A percentile compares a stretch with the other conserved stretches of the same genome.
Conservation (phyloP, 35 echinoderm and acorn worm species). For the Eucidaris tribuloides region DNA sequence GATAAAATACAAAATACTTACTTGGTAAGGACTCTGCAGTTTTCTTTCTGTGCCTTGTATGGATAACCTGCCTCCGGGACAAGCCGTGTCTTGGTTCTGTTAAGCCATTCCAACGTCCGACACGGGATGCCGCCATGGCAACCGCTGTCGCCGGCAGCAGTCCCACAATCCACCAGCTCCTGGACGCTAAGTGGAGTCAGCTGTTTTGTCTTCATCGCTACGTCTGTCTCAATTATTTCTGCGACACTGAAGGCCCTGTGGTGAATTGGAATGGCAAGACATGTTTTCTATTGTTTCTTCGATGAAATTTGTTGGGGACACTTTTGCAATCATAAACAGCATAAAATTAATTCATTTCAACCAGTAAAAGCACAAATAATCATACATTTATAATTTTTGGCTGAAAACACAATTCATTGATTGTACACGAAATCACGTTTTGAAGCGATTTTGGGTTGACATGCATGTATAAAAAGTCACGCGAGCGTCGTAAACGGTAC, state of each 20-base stretch:
- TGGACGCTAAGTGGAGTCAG: constrained; percentile 69
- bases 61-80: constrained; percentile 62
- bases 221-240: constrained; percentile 77
- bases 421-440: no score
- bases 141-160: constrained; percentile 32
- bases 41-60: constrained; percentile 42
- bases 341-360: background rate
- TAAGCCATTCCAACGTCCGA: constrained; percentile 61
- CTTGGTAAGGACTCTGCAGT: constrained; percentile 21
- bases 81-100: constrained; percentile 23
- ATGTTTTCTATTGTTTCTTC: background rate
- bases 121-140: constrained; percentile 68
- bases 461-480: no score
- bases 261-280: no score
- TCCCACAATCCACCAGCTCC: constrained; percentile 75
- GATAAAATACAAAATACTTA: no score
- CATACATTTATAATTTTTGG: background rate
- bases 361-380: background rate
- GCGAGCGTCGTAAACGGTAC: no score
- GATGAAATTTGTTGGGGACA: background rate
- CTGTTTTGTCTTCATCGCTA: constrained; percentile 51
- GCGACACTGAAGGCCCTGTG: constrained; percentile 89
- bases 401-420: no score
- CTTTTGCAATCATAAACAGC: background rate
- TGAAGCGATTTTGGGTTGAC: no score